phyloP scores from a whole-genome alignment of 1,140 invertebrate species.

The Meloidogyne chitwoodi region DNA sequence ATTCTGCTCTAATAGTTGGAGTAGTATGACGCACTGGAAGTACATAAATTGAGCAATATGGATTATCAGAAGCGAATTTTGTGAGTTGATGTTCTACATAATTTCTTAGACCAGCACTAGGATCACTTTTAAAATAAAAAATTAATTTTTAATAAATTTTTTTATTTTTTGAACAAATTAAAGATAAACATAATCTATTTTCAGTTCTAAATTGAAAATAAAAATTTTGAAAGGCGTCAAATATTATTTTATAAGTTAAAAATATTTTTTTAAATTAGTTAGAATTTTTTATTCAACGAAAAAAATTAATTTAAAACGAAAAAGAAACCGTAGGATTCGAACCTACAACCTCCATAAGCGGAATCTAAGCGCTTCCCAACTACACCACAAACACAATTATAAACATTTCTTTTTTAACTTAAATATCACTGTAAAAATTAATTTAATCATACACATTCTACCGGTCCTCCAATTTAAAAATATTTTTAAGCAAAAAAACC shows the following conservation, averaged over 20 bases:
- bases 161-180: no score
- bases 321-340: not conserved
- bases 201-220: no score
- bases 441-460: no score
- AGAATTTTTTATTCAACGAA: no score
- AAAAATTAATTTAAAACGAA: no score
- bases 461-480: not conserved
- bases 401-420: not conserved
- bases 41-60: slow-evolving; percentile 41
- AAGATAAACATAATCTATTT: no score
- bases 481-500: not conserved
- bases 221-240: no score
- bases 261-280: no score
- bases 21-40: slow-evolving; percentile 31
- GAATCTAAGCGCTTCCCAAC: not conserved
- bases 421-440: not conserved
- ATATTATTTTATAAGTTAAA: no score
- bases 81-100: slow-evolving; percentile 31
- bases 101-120: slow-evolving; percentile 37
- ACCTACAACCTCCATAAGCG: not conserved
- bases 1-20: slow-evolving; percentile 42
- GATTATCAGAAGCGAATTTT: slow-evolving; percentile 41
- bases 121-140: slow-evolving; percentile 41
- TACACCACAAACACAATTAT: not conserved
- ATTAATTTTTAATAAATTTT: no score